Conservation (phyloP, 2,113 vertebrate species). For the Empidonax traillii region DNA sequence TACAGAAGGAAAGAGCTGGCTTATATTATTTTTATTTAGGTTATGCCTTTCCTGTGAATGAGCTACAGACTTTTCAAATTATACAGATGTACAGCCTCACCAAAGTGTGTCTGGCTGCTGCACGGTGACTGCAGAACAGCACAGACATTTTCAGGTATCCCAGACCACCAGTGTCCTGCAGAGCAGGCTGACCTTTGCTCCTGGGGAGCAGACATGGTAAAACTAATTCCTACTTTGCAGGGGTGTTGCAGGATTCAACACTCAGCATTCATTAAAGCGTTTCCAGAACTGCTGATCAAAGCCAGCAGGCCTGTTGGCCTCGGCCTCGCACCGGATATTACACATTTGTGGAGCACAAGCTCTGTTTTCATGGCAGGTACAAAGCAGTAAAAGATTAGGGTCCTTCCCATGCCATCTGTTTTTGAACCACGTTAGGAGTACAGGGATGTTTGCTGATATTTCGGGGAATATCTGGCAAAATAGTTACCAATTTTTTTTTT, state of each 20-base stretch:
- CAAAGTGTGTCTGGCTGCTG: not conserved
- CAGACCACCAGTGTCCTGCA: not conserved
- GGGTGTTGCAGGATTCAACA: slow-evolving; percentile 10
- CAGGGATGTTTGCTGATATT: not conserved
- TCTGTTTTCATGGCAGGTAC: slow-evolving; percentile 17
- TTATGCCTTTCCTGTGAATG: not conserved
- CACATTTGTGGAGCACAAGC: not conserved
- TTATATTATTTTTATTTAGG: not conserved
- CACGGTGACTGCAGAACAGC: not conserved
- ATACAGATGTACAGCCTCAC: not conserved
- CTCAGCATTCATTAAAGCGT: slow-evolving; percentile 12
- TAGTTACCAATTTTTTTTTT: not conserved
- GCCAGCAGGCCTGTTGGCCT: not conserved
- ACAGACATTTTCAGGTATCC: not conserved
- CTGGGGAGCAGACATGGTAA: not conserved
- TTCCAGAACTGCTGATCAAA: slow-evolving; percentile 34
- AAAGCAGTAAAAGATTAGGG: not conserved
- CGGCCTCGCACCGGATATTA: not conserved
- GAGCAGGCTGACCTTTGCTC: not conserved
- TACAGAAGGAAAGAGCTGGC: not conserved
- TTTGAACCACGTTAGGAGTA: not conserved
- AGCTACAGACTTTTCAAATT: not conserved
- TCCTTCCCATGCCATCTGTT: not conserved
- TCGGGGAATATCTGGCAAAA: not conserved
- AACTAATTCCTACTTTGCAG: not conserved